Evolutionary conservation across 2,113 vertebrate genomes (phyloP).

Genomic region (Psittacara wagleri): DNA sequence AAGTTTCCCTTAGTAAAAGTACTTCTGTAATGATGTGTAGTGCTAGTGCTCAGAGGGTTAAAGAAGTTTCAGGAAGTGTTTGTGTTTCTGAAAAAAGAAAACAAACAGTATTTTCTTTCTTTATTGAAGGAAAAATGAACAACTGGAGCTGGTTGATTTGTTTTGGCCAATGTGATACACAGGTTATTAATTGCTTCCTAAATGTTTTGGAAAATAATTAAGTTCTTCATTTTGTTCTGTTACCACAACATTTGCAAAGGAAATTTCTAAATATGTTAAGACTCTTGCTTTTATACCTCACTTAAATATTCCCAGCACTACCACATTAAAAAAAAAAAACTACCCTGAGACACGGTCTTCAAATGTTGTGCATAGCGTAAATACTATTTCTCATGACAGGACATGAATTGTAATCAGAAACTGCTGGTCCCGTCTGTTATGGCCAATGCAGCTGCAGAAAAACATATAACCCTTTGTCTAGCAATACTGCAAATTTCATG

Average conservation of each 20-base stretch:
- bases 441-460: neutral
- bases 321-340: neutral
- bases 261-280: neutral
- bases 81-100: neutral
- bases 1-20: conserved; percentile 12
- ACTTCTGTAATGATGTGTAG: neutral
- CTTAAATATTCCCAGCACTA: neutral
- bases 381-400: neutral
- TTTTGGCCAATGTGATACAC: neutral
- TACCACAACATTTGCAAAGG: neutral
- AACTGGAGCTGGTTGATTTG: neutral
- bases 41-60: neutral
- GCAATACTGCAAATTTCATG: neutral
- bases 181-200: neutral
- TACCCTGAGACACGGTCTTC: neutral
- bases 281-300: neutral
- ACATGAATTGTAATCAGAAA: neutral
- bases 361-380: neutral
- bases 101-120: neutral
- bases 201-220: neutral
- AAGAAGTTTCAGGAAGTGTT: neutral
- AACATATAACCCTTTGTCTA: neutral
- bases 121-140: neutral
- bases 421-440: neutral
- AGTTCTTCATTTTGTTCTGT: neutral